Percentiles rank a stretch among this genome's conserved stretches.
These are phyloP conservation scores for Drusus annulatus DNA, from an alignment of 1,140 invertebrate species.

Conservation along the genomic window DNA sequence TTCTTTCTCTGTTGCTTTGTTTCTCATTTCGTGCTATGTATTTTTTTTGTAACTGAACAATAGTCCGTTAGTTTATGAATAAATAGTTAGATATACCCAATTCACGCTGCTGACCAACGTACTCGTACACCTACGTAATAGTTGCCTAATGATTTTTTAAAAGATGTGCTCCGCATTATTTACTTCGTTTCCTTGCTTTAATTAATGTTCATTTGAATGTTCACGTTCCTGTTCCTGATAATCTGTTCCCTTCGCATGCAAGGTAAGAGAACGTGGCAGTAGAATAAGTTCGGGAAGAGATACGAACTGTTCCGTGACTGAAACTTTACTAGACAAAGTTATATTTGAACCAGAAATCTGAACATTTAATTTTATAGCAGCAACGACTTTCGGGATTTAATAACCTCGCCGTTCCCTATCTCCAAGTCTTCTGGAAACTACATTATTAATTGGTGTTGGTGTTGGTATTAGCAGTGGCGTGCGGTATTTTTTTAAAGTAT, in stretches of 20 bases:
- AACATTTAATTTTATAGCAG: conserved; percentile 52
- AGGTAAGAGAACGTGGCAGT: conserved; percentile 20
- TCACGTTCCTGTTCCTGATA: conserved; percentile 22
- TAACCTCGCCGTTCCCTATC: conserved; percentile 15
- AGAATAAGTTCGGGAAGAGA: background rate
- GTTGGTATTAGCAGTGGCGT: too few species aligned
- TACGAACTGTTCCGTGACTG: conserved; percentile 26
- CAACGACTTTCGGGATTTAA: conserved; percentile 24
- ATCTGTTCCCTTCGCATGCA: conserved; percentile 37
- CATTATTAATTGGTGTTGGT: conserved; percentile 9
- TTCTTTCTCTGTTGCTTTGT: too few species aligned
- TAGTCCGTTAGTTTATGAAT: too few species aligned
- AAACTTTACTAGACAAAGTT: conserved; percentile 28
- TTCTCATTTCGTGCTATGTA: too few species aligned
- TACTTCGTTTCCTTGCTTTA: too few species aligned
- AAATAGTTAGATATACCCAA: too few species aligned
- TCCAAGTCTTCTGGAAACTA: background rate
- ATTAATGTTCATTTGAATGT: background rate
- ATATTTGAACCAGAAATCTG: conserved; percentile 45
- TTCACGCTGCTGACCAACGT: too few species aligned
- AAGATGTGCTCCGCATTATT: too few species aligned
- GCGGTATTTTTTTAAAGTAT: too few species aligned
- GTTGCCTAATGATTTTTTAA: too few species aligned
- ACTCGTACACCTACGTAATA: too few species aligned
- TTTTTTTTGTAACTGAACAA: too few species aligned